These are phyloP conservation scores for Cliona cf. orientalis DNA, from an alignment of 37 sponge, comb jelly and placozoan genomes.

Conservation along the genomic window DNA sequence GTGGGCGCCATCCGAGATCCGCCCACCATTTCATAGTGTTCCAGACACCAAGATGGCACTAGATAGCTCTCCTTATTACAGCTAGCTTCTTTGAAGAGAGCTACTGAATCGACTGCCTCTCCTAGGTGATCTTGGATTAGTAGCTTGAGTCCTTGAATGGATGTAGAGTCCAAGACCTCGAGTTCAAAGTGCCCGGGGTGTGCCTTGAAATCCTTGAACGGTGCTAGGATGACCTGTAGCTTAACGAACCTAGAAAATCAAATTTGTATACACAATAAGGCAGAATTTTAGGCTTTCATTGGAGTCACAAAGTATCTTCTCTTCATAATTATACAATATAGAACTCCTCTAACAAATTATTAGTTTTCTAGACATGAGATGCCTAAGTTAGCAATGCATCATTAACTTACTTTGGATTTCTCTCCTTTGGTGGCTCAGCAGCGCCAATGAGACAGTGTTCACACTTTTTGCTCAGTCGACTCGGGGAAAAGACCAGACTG, in stretches of 20 bases:
- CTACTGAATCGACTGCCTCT: constrained; percentile 20
- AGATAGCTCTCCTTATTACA: constrained; percentile 37
- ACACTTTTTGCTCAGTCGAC: constrained; percentile 35
- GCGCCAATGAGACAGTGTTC: constrained; percentile 29
- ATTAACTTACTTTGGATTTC: constrained; percentile 23
- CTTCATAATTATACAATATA: not conserved
- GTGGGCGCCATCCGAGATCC: constrained; percentile 25
- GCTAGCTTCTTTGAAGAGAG: constrained; percentile 52
- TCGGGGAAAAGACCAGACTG: constrained; percentile 20
- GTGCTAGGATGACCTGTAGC: constrained; percentile 47
- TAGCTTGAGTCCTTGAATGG: constrained; percentile 45
- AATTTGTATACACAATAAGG: not conserved
- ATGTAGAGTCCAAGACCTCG: constrained; percentile 35
- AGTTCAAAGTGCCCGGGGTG: constrained; percentile 58
- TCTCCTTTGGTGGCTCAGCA: constrained; percentile 35
- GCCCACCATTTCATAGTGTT: constrained; percentile 59
- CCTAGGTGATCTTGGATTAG: constrained; percentile 38
- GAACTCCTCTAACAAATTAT: not conserved
- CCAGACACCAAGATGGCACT: constrained; percentile 50
- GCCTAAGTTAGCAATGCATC: not conserved
- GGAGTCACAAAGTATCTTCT: not conserved
- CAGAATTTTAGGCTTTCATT: not conserved
- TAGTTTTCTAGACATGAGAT: not conserved
- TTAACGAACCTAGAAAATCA: constrained; percentile 37
- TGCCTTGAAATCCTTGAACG: constrained; percentile 34